A percentile compares a stretch with the other conserved stretches of the same genome.
Evolutionary conservation across 2,797 vertebrate species (phyloP).

Genomic region (Sebastes aleutianus): DNA sequence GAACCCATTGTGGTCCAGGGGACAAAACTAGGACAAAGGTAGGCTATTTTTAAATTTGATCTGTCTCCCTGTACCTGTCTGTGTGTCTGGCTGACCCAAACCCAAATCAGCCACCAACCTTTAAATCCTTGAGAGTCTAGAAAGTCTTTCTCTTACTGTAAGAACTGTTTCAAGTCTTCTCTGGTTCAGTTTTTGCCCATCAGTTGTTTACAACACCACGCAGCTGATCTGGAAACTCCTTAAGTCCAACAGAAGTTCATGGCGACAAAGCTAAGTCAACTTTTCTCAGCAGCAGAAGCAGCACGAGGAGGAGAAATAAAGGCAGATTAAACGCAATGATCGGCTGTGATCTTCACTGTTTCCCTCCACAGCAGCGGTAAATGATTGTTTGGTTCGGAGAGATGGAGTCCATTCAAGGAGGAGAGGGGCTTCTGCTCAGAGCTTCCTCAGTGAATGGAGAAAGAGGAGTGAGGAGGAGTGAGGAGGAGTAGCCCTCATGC

Average conservation of each 20-base stretch:
- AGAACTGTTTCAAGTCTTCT: conserved; percentile 5
- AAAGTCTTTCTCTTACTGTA: background rate
- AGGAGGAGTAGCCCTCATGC: conserved; percentile 79
- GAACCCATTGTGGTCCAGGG: conserved; percentile 86
- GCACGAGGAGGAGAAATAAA: background rate
- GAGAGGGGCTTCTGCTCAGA: conserved; percentile 49
- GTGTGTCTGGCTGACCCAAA: background rate
- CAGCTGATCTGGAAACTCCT: conserved; percentile 36
- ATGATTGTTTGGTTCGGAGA: background rate
- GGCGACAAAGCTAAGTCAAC: conserved; percentile 1
- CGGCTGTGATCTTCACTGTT: conserved; percentile 1
- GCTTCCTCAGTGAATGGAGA: conserved; percentile 73
- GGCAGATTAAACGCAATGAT: no score
- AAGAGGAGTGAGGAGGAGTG: conserved; percentile 66
- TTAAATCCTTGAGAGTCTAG: background rate
- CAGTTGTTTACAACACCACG: background rate
- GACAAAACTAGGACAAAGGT: conserved; percentile 6
- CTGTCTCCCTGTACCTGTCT: conserved; percentile 4
- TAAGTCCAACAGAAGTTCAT: conserved; percentile 69
- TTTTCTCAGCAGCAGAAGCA: conserved; percentile 1
- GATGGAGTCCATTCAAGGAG: conserved; percentile 60
- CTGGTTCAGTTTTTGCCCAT: conserved; percentile 5
- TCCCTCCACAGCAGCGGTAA: background rate
- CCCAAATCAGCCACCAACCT: background rate
- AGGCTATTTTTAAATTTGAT: conserved; percentile 43